Base-by-base conservation (phyloP, 2,113 vertebrate species). In the Garra rufa region DNA sequence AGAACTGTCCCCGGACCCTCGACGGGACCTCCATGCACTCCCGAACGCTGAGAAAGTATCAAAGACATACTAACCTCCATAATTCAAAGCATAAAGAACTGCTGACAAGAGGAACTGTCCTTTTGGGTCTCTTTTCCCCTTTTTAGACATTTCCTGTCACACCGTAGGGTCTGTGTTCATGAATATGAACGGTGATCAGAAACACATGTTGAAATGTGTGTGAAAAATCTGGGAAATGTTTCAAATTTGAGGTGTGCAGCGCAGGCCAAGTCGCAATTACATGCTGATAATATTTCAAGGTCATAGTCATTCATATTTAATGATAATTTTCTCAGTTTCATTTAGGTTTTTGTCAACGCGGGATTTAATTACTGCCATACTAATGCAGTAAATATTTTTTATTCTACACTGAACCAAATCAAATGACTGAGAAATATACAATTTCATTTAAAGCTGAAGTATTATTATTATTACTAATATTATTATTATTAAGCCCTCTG, bases 121-220 rank as follows among this genome's bases (percentile, higher is more conserved):
- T 81, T 81, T 65, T 38, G 67, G 65, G 85, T 85, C 79, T 84
- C 81, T 44, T 74, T 83, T 34, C 34, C 59, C 21, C n/a, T 67
- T 86, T 76, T 26, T 63, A 77, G 69, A 85, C 83, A 71, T 85
- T 82, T 87, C 74, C 85, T 88, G 79, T 76, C 55, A 79, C 67
- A 24, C 57, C 38, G 17, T 52, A 59, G 48, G 81, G 82, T 74
- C 79, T 74, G 78, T 28, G 26, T 85, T 85, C 82, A 85, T 85
- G 71, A 85, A 70, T 50, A 59, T 84, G 28, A 43, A 44, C 1
- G 52, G 28, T 86, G 83, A 89, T 90, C 86, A 83, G 67, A 85
- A 90, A 85, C 88, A 90, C 38, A 84, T 88, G 89, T 71, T 83
- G 71, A 65, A 86, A 81, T 70, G 85, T 83, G 83, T 70, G 43